phyloP scores from a whole-genome alignment of 2,797 vertebrate species.

The Eutrigla gurnardus region DNA sequence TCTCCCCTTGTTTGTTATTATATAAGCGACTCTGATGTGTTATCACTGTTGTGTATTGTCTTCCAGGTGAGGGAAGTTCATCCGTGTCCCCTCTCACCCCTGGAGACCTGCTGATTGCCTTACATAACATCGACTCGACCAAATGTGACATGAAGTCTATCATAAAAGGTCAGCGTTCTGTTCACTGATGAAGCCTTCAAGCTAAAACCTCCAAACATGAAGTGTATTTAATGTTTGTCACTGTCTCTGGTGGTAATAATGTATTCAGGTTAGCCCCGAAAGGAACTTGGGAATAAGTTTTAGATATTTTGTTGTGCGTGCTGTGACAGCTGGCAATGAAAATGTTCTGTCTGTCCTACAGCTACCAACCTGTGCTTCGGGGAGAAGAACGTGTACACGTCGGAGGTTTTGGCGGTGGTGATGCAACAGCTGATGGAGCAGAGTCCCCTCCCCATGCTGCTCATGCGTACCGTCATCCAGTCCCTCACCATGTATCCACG shows the following conservation, averaged over 20 bases:
- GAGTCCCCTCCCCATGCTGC: conserved; percentile 93
- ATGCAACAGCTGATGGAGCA: conserved; percentile 99
- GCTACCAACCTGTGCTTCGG: conserved; percentile 97
- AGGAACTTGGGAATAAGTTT: not conserved
- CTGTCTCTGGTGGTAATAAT: not conserved
- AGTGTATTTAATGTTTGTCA: not conserved
- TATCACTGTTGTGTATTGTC: not conserved
- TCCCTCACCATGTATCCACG: conserved; percentile 96
- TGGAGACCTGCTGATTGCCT: conserved; percentile 91
- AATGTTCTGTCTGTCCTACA: conserved; percentile 53
- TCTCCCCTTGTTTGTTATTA: not conserved
- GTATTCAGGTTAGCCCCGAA: not conserved
- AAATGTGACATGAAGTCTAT: conserved; percentile 99
- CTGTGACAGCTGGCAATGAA: not conserved
- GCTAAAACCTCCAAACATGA: too few relatives aligned
- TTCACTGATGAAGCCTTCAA: not conserved
- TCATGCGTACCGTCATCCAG: conserved; percentile 98
- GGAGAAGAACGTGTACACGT: conserved; percentile 95
- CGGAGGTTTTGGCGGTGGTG: conserved; percentile 95
- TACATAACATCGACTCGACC: conserved; percentile 95
- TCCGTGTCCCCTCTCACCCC: conserved; percentile 93
- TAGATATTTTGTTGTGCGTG: not conserved
- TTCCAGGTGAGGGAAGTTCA: conserved; percentile 90
- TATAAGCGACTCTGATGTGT: not conserved
- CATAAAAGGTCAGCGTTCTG: conserved; percentile 89